phyloP scores from a whole-genome alignment of 2,888 invertebrate genomes.

The Drosophila rellima region DNA sequence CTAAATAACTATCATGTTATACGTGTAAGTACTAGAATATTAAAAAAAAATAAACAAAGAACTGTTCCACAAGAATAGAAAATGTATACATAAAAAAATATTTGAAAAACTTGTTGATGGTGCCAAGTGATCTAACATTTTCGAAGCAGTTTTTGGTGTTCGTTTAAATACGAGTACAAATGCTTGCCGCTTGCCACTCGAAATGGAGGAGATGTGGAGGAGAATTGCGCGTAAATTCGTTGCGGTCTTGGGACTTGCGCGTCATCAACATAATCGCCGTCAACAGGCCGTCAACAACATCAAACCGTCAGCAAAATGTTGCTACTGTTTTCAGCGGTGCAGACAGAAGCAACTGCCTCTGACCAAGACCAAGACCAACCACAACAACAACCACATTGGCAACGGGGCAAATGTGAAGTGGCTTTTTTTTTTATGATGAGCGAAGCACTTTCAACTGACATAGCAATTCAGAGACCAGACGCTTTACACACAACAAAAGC shows the following conservation, averaged over 20 bases:
- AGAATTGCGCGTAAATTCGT: conserved; percentile 81
- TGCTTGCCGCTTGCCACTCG: conserved; percentile 62
- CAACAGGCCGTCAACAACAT: conserved; percentile 80
- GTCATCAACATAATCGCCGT: conserved; percentile 81
- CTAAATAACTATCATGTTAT: no score
- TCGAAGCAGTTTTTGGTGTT: conserved; percentile 29
- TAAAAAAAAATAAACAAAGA: no score
- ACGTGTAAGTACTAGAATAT: no score
- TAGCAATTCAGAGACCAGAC: conserved; percentile 40
- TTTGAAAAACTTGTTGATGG: neutral
- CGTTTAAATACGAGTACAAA: conserved; percentile 59
- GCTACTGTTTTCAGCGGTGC: conserved; percentile 71
- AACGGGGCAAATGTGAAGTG: conserved; percentile 66
- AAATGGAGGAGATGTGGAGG: conserved; percentile 58
- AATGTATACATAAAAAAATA: neutral
- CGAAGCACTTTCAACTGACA: conserved; percentile 65
- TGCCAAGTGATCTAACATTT: conserved; percentile 39
- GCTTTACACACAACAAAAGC: conserved; percentile 65
- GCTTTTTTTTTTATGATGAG: conserved; percentile 65
- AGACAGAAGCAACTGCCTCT: conserved; percentile 40
- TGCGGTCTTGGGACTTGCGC: conserved; percentile 70
- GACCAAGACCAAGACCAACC: conserved; percentile 23
- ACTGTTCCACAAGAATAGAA: no score
- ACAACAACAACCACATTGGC: conserved; percentile 54
- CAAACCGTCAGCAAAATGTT: conserved; percentile 77